Conservation (phyloP, 2,797 vertebrate species). For the Melanotaenia nigrans region DNA sequence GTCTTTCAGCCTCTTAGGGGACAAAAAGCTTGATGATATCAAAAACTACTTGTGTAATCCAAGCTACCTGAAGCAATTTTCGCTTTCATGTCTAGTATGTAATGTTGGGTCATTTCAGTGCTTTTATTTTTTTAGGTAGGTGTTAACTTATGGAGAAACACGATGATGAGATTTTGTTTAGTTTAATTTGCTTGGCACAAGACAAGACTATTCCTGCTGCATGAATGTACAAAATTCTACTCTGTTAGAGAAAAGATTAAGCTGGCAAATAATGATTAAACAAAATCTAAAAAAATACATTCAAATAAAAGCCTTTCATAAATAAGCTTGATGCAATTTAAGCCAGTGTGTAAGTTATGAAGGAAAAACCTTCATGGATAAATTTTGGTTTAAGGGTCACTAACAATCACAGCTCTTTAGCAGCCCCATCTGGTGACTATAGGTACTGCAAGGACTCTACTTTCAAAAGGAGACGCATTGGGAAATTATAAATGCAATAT, state of each 20-base stretch:
- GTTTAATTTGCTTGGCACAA: constrained; percentile 5
- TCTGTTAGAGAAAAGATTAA: constrained; percentile 23
- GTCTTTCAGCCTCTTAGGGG: neutral
- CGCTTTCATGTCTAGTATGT: neutral
- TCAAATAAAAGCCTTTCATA: constrained; percentile 15
- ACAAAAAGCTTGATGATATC: neutral
- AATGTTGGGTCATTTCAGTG: neutral
- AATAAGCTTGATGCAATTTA: constrained; percentile 31
- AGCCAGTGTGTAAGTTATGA: constrained; percentile 29
- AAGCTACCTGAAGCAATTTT: neutral
- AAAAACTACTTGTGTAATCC: neutral
- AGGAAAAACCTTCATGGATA: constrained; percentile 1
- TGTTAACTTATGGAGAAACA: constrained; percentile 20
- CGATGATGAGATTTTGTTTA: constrained; percentile 15
- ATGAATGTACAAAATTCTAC: constrained; percentile 21
- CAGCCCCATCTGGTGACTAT: constrained; percentile 53
- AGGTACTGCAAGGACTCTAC: constrained; percentile 38
- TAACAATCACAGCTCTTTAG: constrained; percentile 48
- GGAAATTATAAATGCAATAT: too few relatives aligned
- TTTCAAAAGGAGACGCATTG: neutral
- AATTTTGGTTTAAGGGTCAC: neutral
- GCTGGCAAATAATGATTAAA: constrained; percentile 16
- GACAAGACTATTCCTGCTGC: constrained; percentile 5
- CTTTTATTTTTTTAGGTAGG: neutral
- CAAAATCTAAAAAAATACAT: constrained; percentile 2